Evolutionary conservation across 2,797 vertebrate genomes (phyloP).

Genomic region (Lepus oiostolus): DNA sequence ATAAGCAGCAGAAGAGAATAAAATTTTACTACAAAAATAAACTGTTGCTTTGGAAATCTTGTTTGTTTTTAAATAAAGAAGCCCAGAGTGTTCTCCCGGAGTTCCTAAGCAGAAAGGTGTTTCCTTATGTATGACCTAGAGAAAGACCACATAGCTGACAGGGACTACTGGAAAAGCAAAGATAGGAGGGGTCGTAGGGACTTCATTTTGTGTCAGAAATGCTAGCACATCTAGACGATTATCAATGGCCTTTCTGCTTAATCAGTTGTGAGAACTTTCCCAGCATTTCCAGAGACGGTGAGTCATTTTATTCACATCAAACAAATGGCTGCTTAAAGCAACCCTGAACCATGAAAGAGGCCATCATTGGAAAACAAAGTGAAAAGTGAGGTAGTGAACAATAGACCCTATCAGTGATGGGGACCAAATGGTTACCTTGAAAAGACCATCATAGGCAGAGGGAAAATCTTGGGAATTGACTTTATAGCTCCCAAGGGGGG

Average conservation of each 20-base stretch:
- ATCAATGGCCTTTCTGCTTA: not conserved
- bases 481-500: not conserved
- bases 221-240: not conserved
- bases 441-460: not conserved
- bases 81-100: not conserved
- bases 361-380: constrained; percentile 36
- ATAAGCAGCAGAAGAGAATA: not conserved
- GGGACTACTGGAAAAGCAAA: constrained; percentile 24
- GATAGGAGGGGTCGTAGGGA: not conserved
- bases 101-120: not conserved
- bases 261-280: not conserved
- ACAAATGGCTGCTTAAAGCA: not conserved
- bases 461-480: not conserved
- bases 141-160: constrained; percentile 26
- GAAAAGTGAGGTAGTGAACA: not conserved
- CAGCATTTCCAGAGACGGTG: not conserved
- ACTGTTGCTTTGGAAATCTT: not conserved
- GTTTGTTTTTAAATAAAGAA: constrained; percentile 21
- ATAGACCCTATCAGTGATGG: not conserved
- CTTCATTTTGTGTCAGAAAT: constrained; percentile 54
- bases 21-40: constrained; percentile 47
- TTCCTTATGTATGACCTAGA: not conserved
- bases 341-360: not conserved
- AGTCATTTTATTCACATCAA: constrained; percentile 32
- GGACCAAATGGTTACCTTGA: not conserved